Conservation (phyloP, 2,797 vertebrate species). For the Eulemur coronatus region DNA sequence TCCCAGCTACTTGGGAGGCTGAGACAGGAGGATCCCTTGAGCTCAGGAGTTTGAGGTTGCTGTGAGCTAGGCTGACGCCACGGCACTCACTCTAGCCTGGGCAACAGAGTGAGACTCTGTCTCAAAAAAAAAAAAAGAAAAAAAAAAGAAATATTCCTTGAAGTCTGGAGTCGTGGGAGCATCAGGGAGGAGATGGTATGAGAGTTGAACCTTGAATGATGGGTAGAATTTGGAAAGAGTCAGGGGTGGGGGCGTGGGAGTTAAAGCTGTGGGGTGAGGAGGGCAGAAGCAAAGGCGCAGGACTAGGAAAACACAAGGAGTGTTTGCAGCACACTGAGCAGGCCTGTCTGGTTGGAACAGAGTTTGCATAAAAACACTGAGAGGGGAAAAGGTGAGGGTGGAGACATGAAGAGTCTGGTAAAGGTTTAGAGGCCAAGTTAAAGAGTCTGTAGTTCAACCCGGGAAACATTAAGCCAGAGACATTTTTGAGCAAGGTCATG, state of each 20-base stretch:
- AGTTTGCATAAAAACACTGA: not conserved
- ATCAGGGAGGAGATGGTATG: not conserved
- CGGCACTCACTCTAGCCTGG: no score
- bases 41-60: no score
- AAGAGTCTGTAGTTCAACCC: constrained; percentile 18
- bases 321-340: fast-evolving
- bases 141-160: not conserved
- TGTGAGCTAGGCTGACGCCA: no score
- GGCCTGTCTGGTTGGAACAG: not conserved
- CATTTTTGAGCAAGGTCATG: not conserved
- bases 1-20: no score
- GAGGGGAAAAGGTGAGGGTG: not conserved
- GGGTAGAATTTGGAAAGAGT: not conserved
- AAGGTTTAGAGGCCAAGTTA: not conserved
- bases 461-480: not conserved
- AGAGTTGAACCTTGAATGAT: not conserved
- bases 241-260: not conserved
- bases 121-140: no score
- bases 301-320: not conserved
- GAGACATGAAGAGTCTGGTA: not conserved
- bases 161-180: not conserved
- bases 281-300: not conserved
- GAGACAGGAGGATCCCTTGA: no score
- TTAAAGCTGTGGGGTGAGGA: not conserved
- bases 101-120: no score